Evolutionary conservation across 2,888 invertebrate species (phyloP).

Genomic region (Charanyca ferruginea): DNA sequence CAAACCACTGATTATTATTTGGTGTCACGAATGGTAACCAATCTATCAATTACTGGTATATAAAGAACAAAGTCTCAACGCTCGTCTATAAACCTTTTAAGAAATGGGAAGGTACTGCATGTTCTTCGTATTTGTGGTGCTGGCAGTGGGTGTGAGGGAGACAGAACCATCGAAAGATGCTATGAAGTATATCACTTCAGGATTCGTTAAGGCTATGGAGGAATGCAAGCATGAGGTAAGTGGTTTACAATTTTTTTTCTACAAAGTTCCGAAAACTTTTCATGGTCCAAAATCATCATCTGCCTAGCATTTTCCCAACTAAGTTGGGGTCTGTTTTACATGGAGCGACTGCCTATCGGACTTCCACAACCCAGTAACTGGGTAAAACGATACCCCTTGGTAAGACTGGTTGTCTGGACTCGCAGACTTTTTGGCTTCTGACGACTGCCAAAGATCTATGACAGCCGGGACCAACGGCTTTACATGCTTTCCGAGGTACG

Average conservation of each 20-base stretch:
- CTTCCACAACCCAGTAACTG: no score
- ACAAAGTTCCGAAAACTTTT: neutral
- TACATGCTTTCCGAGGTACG: no score
- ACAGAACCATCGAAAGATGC: slow-evolving; percentile 71
- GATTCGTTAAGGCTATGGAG: slow-evolving; percentile 78
- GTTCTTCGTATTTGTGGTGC: slow-evolving; percentile 48
- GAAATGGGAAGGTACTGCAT: slow-evolving; percentile 44
- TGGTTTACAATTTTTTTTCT: neutral
- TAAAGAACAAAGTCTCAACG: slow-evolving; percentile 24
- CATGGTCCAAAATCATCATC: no score
- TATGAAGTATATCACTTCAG: slow-evolving; percentile 74
- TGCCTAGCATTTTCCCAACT: no score
- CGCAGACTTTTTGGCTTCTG: no score
- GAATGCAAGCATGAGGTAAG: slow-evolving; percentile 79
- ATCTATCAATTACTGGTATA: slow-evolving; percentile 45
- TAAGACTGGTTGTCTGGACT: no score
- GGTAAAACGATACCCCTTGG: no score
- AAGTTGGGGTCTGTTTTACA: no score
- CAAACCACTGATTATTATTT: slow-evolving; percentile 7
- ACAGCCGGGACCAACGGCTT: no score
- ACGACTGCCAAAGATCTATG: no score
- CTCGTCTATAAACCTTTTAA: neutral
- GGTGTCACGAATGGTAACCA: neutral
- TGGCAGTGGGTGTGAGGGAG: slow-evolving; percentile 56
- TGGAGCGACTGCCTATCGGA: no score